Evolutionary conservation across 2,113 vertebrate genomes (phyloP), one percentile per base, ranked within the genome.

Genomic region (Calonectris borealis): DNA sequence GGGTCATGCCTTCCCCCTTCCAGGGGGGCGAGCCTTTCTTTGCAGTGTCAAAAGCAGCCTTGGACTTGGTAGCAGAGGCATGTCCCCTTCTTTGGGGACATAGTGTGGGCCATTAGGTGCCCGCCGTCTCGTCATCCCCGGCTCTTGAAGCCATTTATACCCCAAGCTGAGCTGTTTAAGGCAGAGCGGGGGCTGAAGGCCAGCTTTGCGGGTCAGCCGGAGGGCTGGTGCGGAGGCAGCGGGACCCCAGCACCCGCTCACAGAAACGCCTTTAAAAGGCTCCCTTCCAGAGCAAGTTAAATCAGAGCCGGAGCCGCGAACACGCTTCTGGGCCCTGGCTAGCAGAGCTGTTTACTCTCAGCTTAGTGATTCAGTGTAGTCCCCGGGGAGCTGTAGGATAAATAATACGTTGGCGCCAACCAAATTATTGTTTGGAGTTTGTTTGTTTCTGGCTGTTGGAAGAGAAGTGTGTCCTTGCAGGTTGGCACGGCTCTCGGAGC

Each of bases 371-470:
- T 97, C 92, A 93, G 46, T 12, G 81, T 22, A 2, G 66, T 44
- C 79, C 93, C 93, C 0, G 40, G 54, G 94, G 93, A 96, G 93
- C 75, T 25, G 91, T 51, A 95, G 91, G 88, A 95, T 95, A 96
- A 97, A 97, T 70, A 96, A 90, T 48, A 36, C 1, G 6, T 40
- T 51, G 85, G 54, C 11, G 13, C 71, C 48, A 4, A 91, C 70
- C 71, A 61, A 77, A 48, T 44, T 26, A 83, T 92, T 86, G 94
- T 83, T 94, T 90, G 44, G 70, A 36, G 48, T 18, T 76, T 25
- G 32, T 46, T 93, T 85, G 70, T 69, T 91, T 52, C 27, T 20
- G 13, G 16, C 69, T 88, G 26, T 14, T 22, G 3, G 44, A 15
- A 17, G 80, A 54, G 62, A 54, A 88, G 68, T 2, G 36, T 1